These are phyloP conservation scores for Menidia menidia DNA, from an alignment of 2,797 vertebrate genomes.

Conservation along the genomic window DNA sequence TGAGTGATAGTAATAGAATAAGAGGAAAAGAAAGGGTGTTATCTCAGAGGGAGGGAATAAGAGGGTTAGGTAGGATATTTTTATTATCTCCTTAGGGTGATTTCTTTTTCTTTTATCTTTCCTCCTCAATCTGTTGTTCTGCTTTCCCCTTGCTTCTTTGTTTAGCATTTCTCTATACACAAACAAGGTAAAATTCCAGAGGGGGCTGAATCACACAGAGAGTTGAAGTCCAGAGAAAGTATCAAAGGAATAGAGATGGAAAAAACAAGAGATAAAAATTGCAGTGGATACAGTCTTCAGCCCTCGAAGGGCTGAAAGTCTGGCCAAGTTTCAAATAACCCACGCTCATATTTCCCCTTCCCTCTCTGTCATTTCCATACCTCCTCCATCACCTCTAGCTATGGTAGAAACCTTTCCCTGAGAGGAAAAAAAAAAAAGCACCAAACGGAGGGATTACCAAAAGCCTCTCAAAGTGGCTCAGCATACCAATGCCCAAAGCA, in stretches of 20 bases:
- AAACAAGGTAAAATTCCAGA: constrained; percentile 64
- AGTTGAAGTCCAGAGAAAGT: constrained; percentile 22
- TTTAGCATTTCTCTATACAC: constrained; percentile 57
- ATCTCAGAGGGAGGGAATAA: constrained; percentile 49
- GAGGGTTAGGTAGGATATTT: constrained; percentile 67
- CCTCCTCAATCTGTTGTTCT: constrained; percentile 63
- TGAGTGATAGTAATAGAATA: constrained; percentile 47
- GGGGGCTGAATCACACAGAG: constrained; percentile 48
- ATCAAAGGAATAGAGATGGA: constrained; percentile 33
- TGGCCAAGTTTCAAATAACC: constrained; percentile 42
- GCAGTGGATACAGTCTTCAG: constrained; percentile 1
- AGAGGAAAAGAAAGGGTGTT: constrained; percentile 40
- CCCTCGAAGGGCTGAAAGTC: constrained; percentile 29
- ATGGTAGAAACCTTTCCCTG: constrained; percentile 62
- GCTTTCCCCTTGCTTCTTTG: constrained; percentile 55
- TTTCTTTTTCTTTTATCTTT: constrained; percentile 67
- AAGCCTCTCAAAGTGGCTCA: constrained; percentile 67
- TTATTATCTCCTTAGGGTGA: constrained; percentile 65
- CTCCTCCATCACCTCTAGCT: constrained; percentile 56
- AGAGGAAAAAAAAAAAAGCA: constrained; percentile 66
- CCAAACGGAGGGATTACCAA: constrained; percentile 68
- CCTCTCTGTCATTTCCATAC: constrained; percentile 40
- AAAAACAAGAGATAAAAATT: constrained; percentile 6
- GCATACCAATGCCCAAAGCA: constrained; percentile 56
- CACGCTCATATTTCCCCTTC: constrained; percentile 38